These are phyloP conservation scores for Allobates femoralis DNA, from an alignment of 2,797 vertebrate genomes.

Conservation along the genomic window DNA sequence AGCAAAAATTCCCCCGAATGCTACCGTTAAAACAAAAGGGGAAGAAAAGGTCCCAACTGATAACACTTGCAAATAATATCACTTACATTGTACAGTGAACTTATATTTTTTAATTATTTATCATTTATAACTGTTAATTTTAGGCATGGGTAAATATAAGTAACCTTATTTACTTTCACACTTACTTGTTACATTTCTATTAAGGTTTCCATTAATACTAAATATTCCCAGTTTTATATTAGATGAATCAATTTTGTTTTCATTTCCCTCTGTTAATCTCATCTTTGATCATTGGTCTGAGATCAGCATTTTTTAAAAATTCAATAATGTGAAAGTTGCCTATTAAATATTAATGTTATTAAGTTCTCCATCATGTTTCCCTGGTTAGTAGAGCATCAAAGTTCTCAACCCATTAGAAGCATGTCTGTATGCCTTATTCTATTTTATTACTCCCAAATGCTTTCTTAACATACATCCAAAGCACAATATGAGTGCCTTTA, in stretches of 20 bases:
- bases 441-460: not conserved
- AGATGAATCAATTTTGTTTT: constrained; percentile 4
- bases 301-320: constrained; percentile 40
- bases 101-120: not conserved
- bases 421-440: not conserved
- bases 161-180: constrained; percentile 6
- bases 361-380: constrained; percentile 44
- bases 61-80: not conserved
- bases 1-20: too few species aligned
- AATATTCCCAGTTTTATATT: constrained; percentile 19
- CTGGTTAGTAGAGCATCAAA: constrained; percentile 35
- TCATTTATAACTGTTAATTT: constrained; percentile 1
- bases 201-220: constrained; percentile 1
- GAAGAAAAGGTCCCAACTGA: not conserved
- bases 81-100: not conserved
- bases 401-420: constrained; percentile 24
- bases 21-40: not conserved
- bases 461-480: constrained; percentile 2
- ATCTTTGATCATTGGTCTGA: constrained; percentile 30
- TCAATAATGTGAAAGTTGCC: not conserved
- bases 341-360: constrained; percentile 47
- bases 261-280: constrained; percentile 17
- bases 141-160: not conserved
- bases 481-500: not conserved
- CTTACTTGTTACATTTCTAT: constrained; percentile 19